Conservation (phyloP, 2,888 invertebrate species). For the Hemaris fuciformis region DNA sequence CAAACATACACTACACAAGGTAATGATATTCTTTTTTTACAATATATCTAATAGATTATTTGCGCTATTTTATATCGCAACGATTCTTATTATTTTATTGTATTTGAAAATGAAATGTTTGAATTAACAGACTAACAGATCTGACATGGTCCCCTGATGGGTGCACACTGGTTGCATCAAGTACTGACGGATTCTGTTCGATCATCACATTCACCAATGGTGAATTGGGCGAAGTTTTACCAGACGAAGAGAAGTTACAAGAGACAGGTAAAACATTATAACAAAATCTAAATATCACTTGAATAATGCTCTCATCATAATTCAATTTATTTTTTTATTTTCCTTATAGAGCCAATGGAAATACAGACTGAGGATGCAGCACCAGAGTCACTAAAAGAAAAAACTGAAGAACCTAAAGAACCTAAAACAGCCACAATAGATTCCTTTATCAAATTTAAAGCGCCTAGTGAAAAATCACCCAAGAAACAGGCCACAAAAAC, state of each 20-base stretch:
- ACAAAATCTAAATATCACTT: background rate
- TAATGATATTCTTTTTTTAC: slow-evolving; percentile 20
- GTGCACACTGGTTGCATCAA: slow-evolving; percentile 59
- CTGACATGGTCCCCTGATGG: slow-evolving; percentile 67
- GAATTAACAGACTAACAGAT: slow-evolving; percentile 59
- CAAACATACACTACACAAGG: slow-evolving; percentile 74
- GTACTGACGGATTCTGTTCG: slow-evolving; percentile 75
- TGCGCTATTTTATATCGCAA: too few species aligned
- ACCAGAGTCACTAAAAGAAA: slow-evolving; percentile 28
- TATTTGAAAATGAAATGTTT: background rate
- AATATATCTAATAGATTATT: background rate
- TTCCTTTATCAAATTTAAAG: slow-evolving; percentile 66
- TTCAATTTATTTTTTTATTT: slow-evolving; percentile 5
- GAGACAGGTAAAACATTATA: slow-evolving; percentile 14
- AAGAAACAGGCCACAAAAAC: slow-evolving; percentile 47
- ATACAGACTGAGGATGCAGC: slow-evolving; percentile 36
- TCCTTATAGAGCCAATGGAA: slow-evolving; percentile 57
- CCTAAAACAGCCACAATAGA: slow-evolving; percentile 53
- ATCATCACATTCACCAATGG: slow-evolving; percentile 55
- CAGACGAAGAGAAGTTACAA: slow-evolving; percentile 30
- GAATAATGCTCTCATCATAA: background rate
- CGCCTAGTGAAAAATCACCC: slow-evolving; percentile 56
- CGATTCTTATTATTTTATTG: too few species aligned
- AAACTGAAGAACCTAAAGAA: slow-evolving; percentile 24
- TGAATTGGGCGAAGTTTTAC: slow-evolving; percentile 58